Conservation (phyloP, 2,797 vertebrate species). For the Holocentrus rufus region DNA sequence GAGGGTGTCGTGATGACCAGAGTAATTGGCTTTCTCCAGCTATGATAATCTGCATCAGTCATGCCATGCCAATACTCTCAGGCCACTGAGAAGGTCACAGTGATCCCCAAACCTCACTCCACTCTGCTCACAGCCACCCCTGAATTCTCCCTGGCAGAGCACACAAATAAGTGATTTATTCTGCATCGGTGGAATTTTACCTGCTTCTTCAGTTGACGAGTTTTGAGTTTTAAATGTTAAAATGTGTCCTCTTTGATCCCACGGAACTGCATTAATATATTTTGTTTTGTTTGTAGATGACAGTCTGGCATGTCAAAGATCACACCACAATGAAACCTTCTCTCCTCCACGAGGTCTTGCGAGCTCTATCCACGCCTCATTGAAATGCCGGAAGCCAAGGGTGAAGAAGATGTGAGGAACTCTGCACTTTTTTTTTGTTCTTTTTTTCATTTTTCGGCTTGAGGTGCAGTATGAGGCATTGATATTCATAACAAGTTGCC, state of each 20-base stretch:
- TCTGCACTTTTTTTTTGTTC: not conserved
- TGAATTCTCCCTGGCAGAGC: constrained; percentile 34
- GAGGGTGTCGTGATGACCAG: constrained; percentile 73
- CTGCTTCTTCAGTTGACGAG: not conserved
- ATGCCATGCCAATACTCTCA: constrained; percentile 72
- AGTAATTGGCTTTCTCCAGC: constrained; percentile 80
- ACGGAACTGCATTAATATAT: too few species aligned
- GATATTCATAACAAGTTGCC: not conserved
- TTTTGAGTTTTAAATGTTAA: not conserved
- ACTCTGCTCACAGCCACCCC: constrained; percentile 44
- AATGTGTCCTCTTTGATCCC: not conserved
- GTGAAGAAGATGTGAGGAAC: not conserved
- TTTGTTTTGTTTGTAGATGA: too few species aligned
- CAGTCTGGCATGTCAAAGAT: too few species aligned
- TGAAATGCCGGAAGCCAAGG: not conserved
- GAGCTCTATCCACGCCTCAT: not conserved
- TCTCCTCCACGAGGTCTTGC: too few species aligned
- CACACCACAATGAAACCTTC: too few species aligned
- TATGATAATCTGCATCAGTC: constrained; percentile 82
- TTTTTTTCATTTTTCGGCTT: too few species aligned
- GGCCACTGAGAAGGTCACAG: constrained; percentile 75
- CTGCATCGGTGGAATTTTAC: constrained; percentile 28
- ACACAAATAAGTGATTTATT: constrained; percentile 14
- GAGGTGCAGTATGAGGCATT: not conserved
- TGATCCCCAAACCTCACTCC: constrained; percentile 54